These are phyloP conservation scores for Augiades crinisus DNA, from an alignment of 2,888 invertebrate species.

Conservation along the genomic window DNA sequence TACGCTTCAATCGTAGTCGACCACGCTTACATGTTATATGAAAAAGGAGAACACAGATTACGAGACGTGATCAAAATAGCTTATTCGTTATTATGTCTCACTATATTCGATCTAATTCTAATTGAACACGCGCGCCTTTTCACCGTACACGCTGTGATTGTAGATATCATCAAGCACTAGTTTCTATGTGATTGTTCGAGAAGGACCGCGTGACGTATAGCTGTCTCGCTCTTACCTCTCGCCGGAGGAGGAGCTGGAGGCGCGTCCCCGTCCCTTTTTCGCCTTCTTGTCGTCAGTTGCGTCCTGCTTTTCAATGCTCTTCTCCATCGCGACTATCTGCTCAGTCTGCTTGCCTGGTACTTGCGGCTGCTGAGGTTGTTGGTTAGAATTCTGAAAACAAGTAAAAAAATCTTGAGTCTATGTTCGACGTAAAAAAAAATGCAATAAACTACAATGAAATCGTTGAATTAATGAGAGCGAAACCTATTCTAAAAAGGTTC, in stretches of 20 bases:
- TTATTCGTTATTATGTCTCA: conserved; percentile 39
- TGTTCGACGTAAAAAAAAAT: too few relatives aligned
- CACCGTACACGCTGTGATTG: neutral
- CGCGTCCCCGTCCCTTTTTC: conserved; percentile 65
- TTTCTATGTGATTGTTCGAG: neutral
- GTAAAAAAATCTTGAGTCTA: too few relatives aligned
- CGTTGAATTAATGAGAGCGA: too few relatives aligned
- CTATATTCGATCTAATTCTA: conserved; percentile 30
- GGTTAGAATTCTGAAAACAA: conserved; percentile 41
- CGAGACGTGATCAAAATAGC: conserved; percentile 40
- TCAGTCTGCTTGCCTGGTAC: conserved; percentile 42
- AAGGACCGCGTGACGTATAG: neutral
- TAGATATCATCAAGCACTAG: neutral
- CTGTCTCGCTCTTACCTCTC: conserved; percentile 55
- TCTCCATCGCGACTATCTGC: conserved; percentile 34
- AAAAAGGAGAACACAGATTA: conserved; percentile 35
- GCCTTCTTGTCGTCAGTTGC: conserved; percentile 55
- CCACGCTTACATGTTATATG: conserved; percentile 2
- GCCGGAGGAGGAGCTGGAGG: conserved; percentile 69
- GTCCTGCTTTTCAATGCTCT: conserved; percentile 46
- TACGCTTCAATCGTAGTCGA: neutral
- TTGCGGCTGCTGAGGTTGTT: conserved; percentile 38
- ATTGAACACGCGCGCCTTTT: conserved; percentile 9
- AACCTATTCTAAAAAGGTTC: too few relatives aligned
- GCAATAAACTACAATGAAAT: too few relatives aligned